Conservation (phyloP, 2,797 vertebrate genomes). For the Lycodopsis pacificus region DNA sequence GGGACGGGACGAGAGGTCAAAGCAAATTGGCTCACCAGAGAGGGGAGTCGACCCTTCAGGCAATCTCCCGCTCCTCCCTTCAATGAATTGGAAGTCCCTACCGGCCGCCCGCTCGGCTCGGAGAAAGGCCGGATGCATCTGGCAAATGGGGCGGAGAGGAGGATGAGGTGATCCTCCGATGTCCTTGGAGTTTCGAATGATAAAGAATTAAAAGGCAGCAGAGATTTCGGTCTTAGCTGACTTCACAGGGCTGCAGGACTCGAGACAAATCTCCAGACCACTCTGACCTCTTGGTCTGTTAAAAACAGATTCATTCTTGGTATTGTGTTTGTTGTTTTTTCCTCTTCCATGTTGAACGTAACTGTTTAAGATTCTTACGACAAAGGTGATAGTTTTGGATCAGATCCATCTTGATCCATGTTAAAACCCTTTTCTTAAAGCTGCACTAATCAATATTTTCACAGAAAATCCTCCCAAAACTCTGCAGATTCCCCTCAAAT, state of each 20-base stretch:
- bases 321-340: neutral
- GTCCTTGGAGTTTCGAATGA: slow-evolving; percentile 71
- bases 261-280: neutral
- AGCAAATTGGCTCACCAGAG: slow-evolving; percentile 78
- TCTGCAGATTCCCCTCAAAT: neutral
- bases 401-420: neutral
- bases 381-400: neutral
- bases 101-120: slow-evolving; percentile 32
- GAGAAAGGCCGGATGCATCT: slow-evolving; percentile 46
- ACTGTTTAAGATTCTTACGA: neutral
- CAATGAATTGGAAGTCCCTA: slow-evolving; percentile 66
- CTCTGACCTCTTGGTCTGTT: neutral
- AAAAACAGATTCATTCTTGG: neutral
- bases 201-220: slow-evolving; percentile 42
- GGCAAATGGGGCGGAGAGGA: slow-evolving; percentile 64
- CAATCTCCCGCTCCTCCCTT: slow-evolving; percentile 65
- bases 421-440: neutral
- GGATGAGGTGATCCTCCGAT: slow-evolving; percentile 56
- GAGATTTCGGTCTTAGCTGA: slow-evolving; percentile 4
- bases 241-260: slow-evolving; percentile 1
- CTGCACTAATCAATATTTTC: neutral
- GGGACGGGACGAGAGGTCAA: slow-evolving; percentile 66
- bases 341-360: slow-evolving; percentile 15
- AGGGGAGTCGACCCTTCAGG: slow-evolving; percentile 66
- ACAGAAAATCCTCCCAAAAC: neutral